Evolutionary conservation across 2,888 invertebrate species (phyloP).

Genomic region (Exephanes ischioxanthus): DNA sequence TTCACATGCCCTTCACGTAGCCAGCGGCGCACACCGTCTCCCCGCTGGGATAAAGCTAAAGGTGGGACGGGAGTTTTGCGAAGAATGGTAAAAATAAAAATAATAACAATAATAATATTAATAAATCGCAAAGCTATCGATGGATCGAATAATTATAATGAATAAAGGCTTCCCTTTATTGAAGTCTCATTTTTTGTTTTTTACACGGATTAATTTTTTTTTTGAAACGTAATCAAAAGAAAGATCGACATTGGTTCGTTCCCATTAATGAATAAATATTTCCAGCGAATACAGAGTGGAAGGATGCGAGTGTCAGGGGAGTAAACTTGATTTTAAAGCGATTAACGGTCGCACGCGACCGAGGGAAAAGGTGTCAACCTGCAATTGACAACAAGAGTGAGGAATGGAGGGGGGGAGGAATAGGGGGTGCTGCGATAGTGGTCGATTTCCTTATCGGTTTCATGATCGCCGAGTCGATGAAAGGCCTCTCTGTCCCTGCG

Average conservation of each 20-base stretch:
- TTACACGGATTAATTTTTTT: not conserved
- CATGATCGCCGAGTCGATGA: slow-evolving; percentile 27
- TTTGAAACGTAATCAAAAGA: too few relatives aligned
- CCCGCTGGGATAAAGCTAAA: not conserved
- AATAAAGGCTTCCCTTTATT: not conserved
- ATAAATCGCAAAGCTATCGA: not conserved
- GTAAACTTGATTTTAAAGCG: slow-evolving; percentile 82
- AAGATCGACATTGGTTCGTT: not conserved
- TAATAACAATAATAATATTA: not conserved
- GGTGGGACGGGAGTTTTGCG: slow-evolving; percentile 22
- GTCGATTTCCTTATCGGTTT: slow-evolving; percentile 19
- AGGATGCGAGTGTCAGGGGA: slow-evolving; percentile 54
- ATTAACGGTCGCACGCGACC: slow-evolving; percentile 82
- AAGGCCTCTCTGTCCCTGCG: slow-evolving; percentile 1
- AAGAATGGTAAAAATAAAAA: not conserved
- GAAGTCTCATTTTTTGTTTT: not conserved
- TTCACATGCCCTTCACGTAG: slow-evolving; percentile 79
- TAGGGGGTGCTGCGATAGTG: not conserved
- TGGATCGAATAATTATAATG: not conserved
- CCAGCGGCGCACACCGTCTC: not conserved
- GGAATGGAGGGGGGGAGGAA: slow-evolving; percentile 11
- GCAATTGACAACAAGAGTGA: slow-evolving; percentile 80
- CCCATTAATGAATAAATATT: slow-evolving; percentile 12
- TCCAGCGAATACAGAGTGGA: not conserved
- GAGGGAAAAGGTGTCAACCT: slow-evolving; percentile 82